Evolutionary conservation across 2,797 vertebrate species (phyloP), one percentile per base, ranked within the genome.

Genomic region (Sebastes elongatus): DNA sequence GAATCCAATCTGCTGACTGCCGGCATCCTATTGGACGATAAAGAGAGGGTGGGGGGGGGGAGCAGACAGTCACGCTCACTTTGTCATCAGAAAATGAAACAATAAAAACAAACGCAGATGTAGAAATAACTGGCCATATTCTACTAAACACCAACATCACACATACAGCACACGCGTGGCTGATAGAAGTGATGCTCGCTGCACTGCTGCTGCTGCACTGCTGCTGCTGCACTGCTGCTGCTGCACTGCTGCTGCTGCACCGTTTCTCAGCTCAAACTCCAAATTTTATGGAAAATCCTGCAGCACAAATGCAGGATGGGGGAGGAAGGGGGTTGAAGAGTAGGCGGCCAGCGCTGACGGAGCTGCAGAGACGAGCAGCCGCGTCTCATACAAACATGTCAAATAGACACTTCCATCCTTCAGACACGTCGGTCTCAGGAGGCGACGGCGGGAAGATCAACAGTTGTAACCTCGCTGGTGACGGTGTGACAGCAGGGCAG

Each of bases 1-100:
- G 95, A 99, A 99, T 42, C 99, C 99, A 4, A 99, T 99, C 95
- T 99, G 99, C 93, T 99, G 99, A 86, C 98, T 99, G 92, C 98
- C 98, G 4, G 99, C 98, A 6, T 99, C 99, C 99, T 99, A 80
- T 78, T 72, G 83, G 83, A 74, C 22, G 10, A 81, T 0, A 82
- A 3, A 49, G 35, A 22, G 13, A 10, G 35, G 10, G 35, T 2
- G 20, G 35, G 28, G 27, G 1, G 66, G 53, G 71, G 30, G 38
- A 22, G 27, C 23, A 59, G 23, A n/a, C 2, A 3, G n/a, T 56
- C 9, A 68, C 1, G 18, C 14, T 67, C 35, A 52, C 7, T 38
- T n/a, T 16, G 16, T 25, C 16, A 33, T 16, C 16, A n/a, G 38
- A 49, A 42, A 3, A 57, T 1, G 4, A 5, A 3, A 10, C 1